A percentile compares a stretch with the other conserved stretches of the same genome.
Evolutionary conservation across 2,797 vertebrate genomes (phyloP).

Genomic region (Anguilla anguilla): DNA sequence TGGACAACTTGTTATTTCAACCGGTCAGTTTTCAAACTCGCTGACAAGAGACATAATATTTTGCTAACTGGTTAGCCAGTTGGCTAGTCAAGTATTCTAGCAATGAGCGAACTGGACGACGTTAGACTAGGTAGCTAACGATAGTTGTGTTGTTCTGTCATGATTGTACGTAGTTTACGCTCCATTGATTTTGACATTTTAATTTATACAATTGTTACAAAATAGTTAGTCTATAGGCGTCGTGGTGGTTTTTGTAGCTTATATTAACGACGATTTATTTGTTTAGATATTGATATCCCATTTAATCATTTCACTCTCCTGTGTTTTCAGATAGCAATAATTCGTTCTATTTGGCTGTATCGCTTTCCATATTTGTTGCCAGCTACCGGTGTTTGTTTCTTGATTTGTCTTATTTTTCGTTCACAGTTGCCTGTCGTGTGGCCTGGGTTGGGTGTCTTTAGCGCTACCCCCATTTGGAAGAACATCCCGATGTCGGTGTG

Average conservation of each 20-base stretch:
- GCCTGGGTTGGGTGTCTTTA: background rate
- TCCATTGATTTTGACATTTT: background rate
- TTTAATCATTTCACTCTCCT: too few species aligned
- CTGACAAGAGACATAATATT: background rate
- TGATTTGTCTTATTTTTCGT: slow-evolving; percentile 31
- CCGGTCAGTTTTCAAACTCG: background rate
- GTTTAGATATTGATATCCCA: background rate
- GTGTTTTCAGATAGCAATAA: too few species aligned
- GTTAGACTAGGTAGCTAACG: background rate
- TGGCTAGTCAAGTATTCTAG: background rate
- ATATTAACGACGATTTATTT: background rate
- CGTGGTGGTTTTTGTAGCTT: background rate
- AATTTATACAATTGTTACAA: background rate
- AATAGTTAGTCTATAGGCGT: background rate
- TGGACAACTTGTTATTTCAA: background rate
- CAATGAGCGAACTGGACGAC: background rate
- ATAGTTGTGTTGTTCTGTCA: background rate
- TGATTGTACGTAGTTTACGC: too few species aligned
- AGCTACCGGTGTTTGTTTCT: background rate
- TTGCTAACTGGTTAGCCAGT: background rate
- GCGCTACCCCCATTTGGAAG: slow-evolving; percentile 19
- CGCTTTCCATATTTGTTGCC: background rate
- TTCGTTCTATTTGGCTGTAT: background rate
- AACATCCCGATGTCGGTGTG: slow-evolving; percentile 30
- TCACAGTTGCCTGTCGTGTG: slow-evolving; percentile 5